Conservation (phyloP, 2,888 invertebrate genomes). For the Phengaris alcon region DNA sequence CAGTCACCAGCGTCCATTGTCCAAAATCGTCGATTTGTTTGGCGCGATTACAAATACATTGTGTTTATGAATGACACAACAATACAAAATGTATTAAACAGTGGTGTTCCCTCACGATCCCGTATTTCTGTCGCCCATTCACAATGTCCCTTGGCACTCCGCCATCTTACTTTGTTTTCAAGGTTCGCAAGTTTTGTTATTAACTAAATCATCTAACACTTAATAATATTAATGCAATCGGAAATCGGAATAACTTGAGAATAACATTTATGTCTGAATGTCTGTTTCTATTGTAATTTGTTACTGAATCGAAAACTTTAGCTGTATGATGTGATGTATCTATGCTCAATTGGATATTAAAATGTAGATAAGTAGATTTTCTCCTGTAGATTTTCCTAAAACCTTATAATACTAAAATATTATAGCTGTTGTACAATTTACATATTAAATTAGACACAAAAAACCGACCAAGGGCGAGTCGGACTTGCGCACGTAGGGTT, state of each 20-base stretch:
- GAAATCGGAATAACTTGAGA: neutral
- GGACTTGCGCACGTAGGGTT: too few relatives aligned
- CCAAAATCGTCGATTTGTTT: neutral
- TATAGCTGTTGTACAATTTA: too few relatives aligned
- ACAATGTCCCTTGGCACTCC: neutral
- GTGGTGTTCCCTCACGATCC: constrained; percentile 1
- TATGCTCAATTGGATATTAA: neutral
- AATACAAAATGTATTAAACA: neutral
- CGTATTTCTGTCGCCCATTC: constrained; percentile 19
- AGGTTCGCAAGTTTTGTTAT: constrained; percentile 17
- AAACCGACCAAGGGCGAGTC: too few relatives aligned
- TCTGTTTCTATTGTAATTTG: neutral
- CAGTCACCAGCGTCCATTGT: neutral
- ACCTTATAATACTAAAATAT: too few relatives aligned
- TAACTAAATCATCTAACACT: constrained; percentile 15
- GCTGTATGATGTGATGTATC: neutral
- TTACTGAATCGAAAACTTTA: neutral
- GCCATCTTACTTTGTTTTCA: constrained; percentile 24
- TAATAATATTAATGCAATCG: constrained; percentile 2
- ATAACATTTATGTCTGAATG: neutral
- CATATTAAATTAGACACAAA: too few relatives aligned
- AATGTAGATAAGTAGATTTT: too few relatives aligned
- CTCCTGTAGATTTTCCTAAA: too few relatives aligned
- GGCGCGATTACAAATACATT: neutral
- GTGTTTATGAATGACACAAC: neutral